Conservation (phyloP, 2,113 vertebrate species). For the Rousettus leschenaultii region DNA sequence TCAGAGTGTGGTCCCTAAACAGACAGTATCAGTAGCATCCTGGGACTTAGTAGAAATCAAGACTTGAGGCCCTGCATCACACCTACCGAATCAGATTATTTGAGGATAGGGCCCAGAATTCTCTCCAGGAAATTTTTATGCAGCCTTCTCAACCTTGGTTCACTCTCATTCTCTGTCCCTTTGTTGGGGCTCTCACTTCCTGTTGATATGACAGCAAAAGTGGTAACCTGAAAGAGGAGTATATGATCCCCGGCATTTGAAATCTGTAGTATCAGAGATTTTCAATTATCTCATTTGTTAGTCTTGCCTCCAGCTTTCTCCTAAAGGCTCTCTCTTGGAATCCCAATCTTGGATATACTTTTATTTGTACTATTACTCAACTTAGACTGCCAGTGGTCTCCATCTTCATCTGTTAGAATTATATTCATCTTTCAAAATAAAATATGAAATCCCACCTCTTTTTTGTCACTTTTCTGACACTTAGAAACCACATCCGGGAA, state of each 20-base stretch:
- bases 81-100: not conserved
- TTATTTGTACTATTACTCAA: not conserved
- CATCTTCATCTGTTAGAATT: not conserved
- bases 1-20: not conserved
- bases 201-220: not conserved
- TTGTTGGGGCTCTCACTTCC: not conserved
- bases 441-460: not conserved
- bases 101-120: not conserved
- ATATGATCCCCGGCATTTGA: not conserved
- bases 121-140: not conserved
- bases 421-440: not conserved
- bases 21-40: not conserved
- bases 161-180: not conserved
- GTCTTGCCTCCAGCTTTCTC: not conserved
- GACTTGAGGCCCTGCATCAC: not conserved
- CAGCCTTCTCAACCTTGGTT: not conserved
- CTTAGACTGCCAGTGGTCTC: not conserved
- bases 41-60: not conserved
- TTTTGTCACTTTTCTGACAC: not conserved
- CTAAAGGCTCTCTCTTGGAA: not conserved
- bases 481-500: not conserved
- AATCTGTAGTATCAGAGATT: not conserved
- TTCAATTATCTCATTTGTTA: not conserved
- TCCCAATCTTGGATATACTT: not conserved
- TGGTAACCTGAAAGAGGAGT: not conserved